Evolutionary conservation across 1,140 invertebrate species (phyloP), one percentile per base, ranked within the genome.

Genomic region (Heliconius hermathena): DNA sequence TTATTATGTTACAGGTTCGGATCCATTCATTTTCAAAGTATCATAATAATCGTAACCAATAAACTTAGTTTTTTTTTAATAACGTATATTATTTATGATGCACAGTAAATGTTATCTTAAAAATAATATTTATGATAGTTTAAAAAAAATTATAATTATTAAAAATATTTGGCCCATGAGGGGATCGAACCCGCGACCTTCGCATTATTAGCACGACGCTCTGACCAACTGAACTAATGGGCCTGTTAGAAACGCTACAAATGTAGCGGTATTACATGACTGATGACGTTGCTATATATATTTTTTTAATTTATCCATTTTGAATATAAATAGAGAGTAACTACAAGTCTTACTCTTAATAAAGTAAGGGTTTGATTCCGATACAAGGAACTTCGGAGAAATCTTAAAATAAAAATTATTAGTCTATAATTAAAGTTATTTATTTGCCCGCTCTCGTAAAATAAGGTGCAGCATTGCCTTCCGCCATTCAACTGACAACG

Each of bases 161-260:
- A 29, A 26, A 66, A 66, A 29, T 0, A 26, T 26, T 22, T 83
- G 82, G 84, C 82, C 84, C 84, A 83, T 77, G 82, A 81, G 82
- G 82, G 82, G 81, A 85, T 82, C 81, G 78, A 81, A 85, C 82
- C 72, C 76, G 79, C 82, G 82, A 85, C 82, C 84, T 83, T 85
- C 82, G 82, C 74, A 77, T 81, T 82, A 84, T 81, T 81, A 82
- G 77, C 74, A 78, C 81, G 78, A 78, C 81, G 82, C 82, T 83
- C 80, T 82, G 79, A 82, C 82, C 80, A 83, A 80, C 81, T 83
- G 81, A 81, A 77, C 81, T 83, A 83, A 81, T 85, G 84, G 83
- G 79, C 78, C 81, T 36, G 29, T 3, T 60, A 3, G 8, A 8
- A 1, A 1, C 1, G 22, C 2, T 22, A 0, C 8, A 0, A 60